Percentiles rank a stretch among this genome's conserved stretches.
Evolutionary conservation across 2,888 invertebrate genomes (phyloP).

Genomic region (Thera britannica): DNA sequence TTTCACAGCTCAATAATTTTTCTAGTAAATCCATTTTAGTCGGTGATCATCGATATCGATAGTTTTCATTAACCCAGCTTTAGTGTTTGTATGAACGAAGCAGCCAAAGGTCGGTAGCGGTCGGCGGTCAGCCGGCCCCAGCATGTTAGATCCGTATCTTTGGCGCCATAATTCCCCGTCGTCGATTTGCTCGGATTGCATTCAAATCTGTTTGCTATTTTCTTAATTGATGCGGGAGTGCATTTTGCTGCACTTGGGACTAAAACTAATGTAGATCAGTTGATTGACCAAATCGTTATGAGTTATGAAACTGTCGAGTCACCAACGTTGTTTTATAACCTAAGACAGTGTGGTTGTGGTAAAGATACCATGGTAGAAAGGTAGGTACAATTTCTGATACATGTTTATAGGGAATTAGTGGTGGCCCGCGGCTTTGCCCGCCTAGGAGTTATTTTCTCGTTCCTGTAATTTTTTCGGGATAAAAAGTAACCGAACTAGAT

Average conservation of each 20-base stretch:
- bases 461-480: no score
- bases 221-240: slow-evolving; percentile 58
- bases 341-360: no score
- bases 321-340: no score
- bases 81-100: slow-evolving; percentile 21
- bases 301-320: not conserved
- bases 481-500: no score
- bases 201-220: slow-evolving; percentile 64
- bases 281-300: not conserved
- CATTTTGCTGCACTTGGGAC: slow-evolving; percentile 18
- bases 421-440: no score
- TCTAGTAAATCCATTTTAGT: no score
- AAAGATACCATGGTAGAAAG: no score
- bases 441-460: no score
- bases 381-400: no score
- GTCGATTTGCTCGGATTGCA: slow-evolving; percentile 69
- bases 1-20: no score
- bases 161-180: slow-evolving; percentile 72
- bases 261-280: slow-evolving; percentile 1
- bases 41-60: slow-evolving; percentile 40
- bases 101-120: slow-evolving; percentile 62
- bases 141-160: slow-evolving; percentile 74
- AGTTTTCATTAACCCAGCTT: slow-evolving; percentile 3
- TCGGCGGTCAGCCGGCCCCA: slow-evolving; percentile 63
- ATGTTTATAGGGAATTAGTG: no score